These are phyloP conservation scores for Amiota mariae DNA, from an alignment of 2,888 invertebrate species.

Conservation along the genomic window DNA sequence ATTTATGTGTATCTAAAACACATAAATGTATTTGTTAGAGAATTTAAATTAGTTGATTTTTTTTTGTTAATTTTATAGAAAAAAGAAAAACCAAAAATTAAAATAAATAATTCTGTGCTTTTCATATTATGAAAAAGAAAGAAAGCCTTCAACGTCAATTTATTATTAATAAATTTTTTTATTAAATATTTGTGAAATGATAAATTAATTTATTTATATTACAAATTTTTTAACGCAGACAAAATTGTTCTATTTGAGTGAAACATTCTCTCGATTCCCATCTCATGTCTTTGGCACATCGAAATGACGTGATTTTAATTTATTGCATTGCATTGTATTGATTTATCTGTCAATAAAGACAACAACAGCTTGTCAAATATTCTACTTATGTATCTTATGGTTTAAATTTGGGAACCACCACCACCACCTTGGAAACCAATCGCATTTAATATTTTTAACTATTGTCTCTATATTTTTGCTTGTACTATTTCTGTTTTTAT, in stretches of 20 bases:
- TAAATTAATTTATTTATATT: constrained; percentile 23
- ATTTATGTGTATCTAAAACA: background rate
- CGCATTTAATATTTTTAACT: too few species aligned
- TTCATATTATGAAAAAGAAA: background rate
- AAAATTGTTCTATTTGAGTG: constrained; percentile 6
- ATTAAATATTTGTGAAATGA: constrained; percentile 46
- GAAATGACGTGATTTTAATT: background rate
- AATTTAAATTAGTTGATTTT: constrained; percentile 15
- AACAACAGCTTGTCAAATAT: too few species aligned
- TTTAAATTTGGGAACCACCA: too few species aligned
- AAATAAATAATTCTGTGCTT: background rate
- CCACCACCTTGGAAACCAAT: too few species aligned
- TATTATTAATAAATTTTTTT: too few species aligned
- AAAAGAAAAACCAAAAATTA: background rate
- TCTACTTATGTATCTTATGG: too few species aligned
- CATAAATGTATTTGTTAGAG: constrained; percentile 6
- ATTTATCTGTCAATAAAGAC: too few species aligned
- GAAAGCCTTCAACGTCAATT: too few species aligned
- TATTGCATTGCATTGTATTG: too few species aligned
- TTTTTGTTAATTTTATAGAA: constrained; percentile 1
- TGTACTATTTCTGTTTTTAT: too few species aligned
- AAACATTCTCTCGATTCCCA: background rate
- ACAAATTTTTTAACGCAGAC: constrained; percentile 40
- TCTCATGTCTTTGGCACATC: constrained; percentile 1
- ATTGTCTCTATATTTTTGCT: too few species aligned